Base-by-base conservation (phyloP, 2,797 vertebrate genomes). In the Malacoraja senta region DNA sequence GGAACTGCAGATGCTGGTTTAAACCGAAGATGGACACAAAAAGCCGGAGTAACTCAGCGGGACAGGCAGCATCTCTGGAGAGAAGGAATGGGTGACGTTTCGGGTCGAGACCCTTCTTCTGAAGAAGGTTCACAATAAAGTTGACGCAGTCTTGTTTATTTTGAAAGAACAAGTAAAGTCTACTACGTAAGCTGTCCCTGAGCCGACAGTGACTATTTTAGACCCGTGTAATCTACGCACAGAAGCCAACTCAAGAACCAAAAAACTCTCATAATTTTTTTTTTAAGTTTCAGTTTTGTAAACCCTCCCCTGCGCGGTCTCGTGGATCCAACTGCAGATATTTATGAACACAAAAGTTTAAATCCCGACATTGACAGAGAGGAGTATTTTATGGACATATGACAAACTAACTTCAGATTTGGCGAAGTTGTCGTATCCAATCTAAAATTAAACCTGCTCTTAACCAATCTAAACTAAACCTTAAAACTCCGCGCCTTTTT, bases 391-490 rank as follows among this genome's bases (percentile, higher is more conserved):
- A 72, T 91, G 38, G 90, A 76, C 71, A 76, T 53, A 10, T 58
- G 38, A 3, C 65, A n/a, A 91, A 91, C 84, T n/a, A 91, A 53
- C 35, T 76, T 26, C 35, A 92, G 90, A 74, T 58, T 53, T 92
- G 35, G 21, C 7, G 35, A 8, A 44, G 24, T 72, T 53, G 38
- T 3, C 24, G 19, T 44, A 74, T 92, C 76, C 90, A 53, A 29
- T 26, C 38, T 58, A 24, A 24, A 53, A 92, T 76, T 72, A 76
- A 74, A 76, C 58, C n/a, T 38, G 17, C 17, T 58, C 76, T 92
- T 44, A 2, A 44, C 44, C 44, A 44, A 44, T 44, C 44, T 44
- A 44, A 44, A 44, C 24, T 53, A 8, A 76, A 53, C 35, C 9
- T 53, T 44, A n/a, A 92, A 35, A 29, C 3, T 92, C 90, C 21